phyloP scores from a whole-genome alignment of 1,140 invertebrate genomes.

The Drosophila kanapiae region DNA sequence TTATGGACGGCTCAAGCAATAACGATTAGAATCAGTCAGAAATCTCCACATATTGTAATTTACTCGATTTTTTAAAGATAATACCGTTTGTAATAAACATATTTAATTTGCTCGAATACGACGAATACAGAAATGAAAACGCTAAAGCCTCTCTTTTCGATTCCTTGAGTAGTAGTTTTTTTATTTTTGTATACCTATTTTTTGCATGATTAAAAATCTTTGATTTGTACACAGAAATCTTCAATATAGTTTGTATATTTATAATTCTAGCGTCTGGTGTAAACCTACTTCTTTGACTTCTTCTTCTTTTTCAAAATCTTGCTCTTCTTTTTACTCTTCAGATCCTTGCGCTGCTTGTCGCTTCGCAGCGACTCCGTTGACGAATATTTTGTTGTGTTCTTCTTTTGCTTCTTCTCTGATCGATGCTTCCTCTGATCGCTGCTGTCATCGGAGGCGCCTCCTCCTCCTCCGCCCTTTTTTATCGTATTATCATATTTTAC shows the following conservation, averaged over 20 bases:
- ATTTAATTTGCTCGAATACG: constrained; percentile 53
- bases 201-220: constrained; percentile 49
- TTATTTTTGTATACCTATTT: constrained; percentile 34
- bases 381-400: constrained; percentile 58
- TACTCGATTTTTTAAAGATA: constrained; percentile 51
- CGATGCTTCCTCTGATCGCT: constrained; percentile 56
- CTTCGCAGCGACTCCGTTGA: constrained; percentile 66
- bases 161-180: constrained; percentile 43
- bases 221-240: constrained; percentile 56
- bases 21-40: constrained; percentile 69
- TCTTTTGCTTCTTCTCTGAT: constrained; percentile 69
- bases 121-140: constrained; percentile 8
- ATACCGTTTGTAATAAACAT: constrained; percentile 53
- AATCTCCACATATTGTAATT: constrained; percentile 49
- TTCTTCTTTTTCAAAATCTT: constrained; percentile 74
- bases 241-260: constrained; percentile 44
- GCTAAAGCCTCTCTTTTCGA: background rate
- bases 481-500: constrained; percentile 55
- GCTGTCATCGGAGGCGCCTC: constrained; percentile 27
- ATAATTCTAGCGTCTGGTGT: constrained; percentile 16
- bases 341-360: constrained; percentile 64
- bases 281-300: constrained; percentile 68
- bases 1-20: constrained; percentile 76
- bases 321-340: constrained; percentile 70
- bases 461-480: constrained; percentile 28